Evolutionary conservation across 2,888 invertebrate genomes (phyloP).

Genomic region (Tupiocoris notatus): DNA sequence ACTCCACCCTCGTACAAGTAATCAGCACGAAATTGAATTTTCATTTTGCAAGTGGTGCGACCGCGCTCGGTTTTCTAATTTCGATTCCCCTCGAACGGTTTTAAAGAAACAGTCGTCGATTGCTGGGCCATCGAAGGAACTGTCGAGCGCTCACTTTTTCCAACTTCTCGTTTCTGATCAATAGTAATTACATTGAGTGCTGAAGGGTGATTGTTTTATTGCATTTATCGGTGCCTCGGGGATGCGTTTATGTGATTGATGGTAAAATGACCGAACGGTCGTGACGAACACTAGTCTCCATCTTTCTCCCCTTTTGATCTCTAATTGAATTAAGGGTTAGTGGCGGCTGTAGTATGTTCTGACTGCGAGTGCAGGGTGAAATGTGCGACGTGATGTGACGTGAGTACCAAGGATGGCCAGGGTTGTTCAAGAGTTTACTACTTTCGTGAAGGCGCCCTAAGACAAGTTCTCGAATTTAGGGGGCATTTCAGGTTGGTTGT

Average conservation of each 20-base stretch:
- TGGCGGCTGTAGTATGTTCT: background rate
- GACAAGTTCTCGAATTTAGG: background rate
- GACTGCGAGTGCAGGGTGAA: background rate
- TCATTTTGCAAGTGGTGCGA: background rate
- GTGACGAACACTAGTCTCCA: background rate
- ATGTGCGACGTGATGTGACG: background rate
- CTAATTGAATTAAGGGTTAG: slow-evolving; percentile 47
- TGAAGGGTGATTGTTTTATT: slow-evolving; percentile 40
- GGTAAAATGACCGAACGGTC: background rate
- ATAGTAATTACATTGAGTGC: slow-evolving; percentile 39
- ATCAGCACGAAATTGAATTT: no score
- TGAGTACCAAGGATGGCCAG: background rate
- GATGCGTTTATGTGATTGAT: slow-evolving; percentile 25
- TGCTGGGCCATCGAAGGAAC: background rate
- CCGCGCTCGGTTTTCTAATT: background rate
- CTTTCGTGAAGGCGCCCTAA: background rate
- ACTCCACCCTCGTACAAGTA: no score
- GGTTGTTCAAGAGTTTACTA: background rate
- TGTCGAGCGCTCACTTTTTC: background rate
- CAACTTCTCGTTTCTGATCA: slow-evolving; percentile 22
- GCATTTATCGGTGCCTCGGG: slow-evolving; percentile 35
- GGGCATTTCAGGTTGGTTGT: slow-evolving; percentile 30
- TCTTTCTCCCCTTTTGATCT: slow-evolving; percentile 15
- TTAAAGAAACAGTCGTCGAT: background rate
- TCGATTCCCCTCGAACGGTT: background rate